phyloP scores from a whole-genome alignment of 2,888 invertebrate genomes.

The Pollenia labialis region DNA sequence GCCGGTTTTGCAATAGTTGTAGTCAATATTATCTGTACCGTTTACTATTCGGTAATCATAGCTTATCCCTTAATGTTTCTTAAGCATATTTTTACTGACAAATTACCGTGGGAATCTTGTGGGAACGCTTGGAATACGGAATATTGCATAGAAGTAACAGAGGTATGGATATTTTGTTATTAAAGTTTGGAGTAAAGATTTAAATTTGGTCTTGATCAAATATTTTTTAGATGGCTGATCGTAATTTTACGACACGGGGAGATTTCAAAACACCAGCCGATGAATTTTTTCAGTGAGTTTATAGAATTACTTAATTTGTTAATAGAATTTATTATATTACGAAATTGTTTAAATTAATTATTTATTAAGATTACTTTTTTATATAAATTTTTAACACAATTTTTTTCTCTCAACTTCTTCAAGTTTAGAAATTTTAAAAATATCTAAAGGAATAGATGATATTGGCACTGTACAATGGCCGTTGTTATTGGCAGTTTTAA shows the following conservation, averaged over 20 bases:
- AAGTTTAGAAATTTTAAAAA: conserved; percentile 91
- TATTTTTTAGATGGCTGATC: conserved; percentile 72
- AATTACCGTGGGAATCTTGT: conserved; percentile 92
- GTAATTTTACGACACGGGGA: conserved; percentile 74
- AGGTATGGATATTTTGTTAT: conserved; percentile 68
- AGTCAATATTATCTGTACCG: conserved; percentile 91
- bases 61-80: conserved; percentile 94
- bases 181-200: background rate
- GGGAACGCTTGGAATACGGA: conserved; percentile 93
- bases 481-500: conserved; percentile 89
- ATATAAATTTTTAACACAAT: background rate
- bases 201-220: conserved; percentile 1
- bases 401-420: conserved; percentile 69
- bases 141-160: conserved; percentile 86
- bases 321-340: background rate
- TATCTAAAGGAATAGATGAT: conserved; percentile 89
- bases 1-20: conserved; percentile 93
- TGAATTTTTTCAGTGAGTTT: conserved; percentile 91
- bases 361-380: too few relatives aligned
- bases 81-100: conserved; percentile 86
- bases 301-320: background rate
- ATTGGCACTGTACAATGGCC: conserved; percentile 93
- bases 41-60: conserved; percentile 93
- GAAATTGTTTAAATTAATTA: too few relatives aligned
- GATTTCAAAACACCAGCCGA: conserved; percentile 88